A percentile compares a stretch with the other conserved stretches of the same genome.
These are phyloP conservation scores for Zaprionus tsacasi DNA, from an alignment of 1,140 invertebrate species.

Conservation along the genomic window DNA sequence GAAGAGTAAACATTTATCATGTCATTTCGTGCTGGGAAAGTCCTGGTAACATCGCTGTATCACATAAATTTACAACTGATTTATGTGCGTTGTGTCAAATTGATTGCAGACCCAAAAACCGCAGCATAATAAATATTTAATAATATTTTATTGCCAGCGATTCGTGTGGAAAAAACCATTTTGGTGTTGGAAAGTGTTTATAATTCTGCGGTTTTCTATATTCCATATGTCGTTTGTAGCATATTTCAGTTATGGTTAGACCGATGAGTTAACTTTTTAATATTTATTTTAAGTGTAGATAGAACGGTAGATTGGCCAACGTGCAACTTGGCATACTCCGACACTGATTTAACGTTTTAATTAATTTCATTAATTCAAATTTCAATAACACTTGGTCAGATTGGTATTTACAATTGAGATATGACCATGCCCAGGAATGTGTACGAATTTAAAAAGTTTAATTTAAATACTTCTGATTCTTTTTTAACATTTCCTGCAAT, in stretches of 20 bases:
- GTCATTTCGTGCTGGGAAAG: conserved; percentile 26
- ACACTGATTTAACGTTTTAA: conserved; percentile 42
- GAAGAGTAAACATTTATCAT: conserved; percentile 62
- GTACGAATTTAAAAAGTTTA: too few species aligned
- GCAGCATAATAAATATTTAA: conserved; percentile 53
- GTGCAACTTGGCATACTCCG: conserved; percentile 1
- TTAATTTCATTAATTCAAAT: conserved; percentile 37
- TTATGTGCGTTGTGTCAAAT: conserved; percentile 60
- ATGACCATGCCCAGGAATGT: too few species aligned
- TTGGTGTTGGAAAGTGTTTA: conserved; percentile 7
- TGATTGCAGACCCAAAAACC: conserved; percentile 53
- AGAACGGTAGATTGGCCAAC: conserved; percentile 43
- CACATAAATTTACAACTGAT: conserved; percentile 56
- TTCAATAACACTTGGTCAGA: background rate
- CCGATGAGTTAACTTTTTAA: conserved; percentile 22
- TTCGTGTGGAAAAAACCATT: conserved; percentile 22
- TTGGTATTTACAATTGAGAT: background rate
- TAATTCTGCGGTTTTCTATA: conserved; percentile 9
- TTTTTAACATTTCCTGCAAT: background rate
- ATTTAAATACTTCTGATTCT: too few species aligned
- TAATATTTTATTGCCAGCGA: conserved; percentile 35
- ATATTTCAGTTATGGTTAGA: conserved; percentile 12
- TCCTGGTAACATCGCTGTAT: background rate
- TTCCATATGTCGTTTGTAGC: background rate
- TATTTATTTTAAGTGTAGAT: conserved; percentile 48